phyloP scores from a whole-genome alignment of 2,113 vertebrate genomes.

The Tiliqua scincoides region DNA sequence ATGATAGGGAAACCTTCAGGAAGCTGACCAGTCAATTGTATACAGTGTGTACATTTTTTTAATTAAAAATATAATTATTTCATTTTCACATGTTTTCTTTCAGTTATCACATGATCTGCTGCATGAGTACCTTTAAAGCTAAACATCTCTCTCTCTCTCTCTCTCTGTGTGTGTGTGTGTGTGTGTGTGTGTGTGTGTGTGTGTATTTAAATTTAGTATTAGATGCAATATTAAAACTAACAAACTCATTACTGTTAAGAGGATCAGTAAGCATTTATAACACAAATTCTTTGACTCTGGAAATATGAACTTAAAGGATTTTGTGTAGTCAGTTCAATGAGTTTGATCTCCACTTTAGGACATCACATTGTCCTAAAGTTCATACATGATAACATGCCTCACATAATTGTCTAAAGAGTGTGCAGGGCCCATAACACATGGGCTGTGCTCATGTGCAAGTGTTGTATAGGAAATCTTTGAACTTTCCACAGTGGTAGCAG shows the following conservation, averaged over 20 bases:
- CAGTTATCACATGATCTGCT: conserved; percentile 19
- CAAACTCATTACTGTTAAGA: conserved; percentile 18
- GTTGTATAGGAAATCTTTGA: not conserved
- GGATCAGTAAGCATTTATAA: not conserved
- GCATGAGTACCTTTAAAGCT: conserved; percentile 28
- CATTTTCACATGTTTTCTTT: conserved; percentile 58
- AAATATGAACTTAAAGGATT: conserved; percentile 2
- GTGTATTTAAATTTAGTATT: conserved; percentile 31
- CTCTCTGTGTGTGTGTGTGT: too few species aligned
- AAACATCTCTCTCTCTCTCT: conserved; percentile 18
- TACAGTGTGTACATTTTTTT: conserved; percentile 62
- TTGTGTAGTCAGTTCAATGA: not conserved
- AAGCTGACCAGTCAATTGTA: conserved; percentile 37
- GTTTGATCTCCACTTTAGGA: conserved; percentile 20
- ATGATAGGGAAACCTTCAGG: conserved; percentile 39
- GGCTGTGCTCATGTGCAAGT: not conserved
- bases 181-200: too few species aligned
- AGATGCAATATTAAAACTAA: conserved; percentile 37
- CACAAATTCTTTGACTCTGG: conserved; percentile 35
- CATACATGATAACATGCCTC: fast-evolving
- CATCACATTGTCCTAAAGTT: not conserved
- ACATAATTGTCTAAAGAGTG: not conserved
- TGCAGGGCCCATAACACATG: not conserved
- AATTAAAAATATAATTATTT: conserved; percentile 73
- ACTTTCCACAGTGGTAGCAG: not conserved